phyloP scores from a whole-genome alignment of 2,888 invertebrate genomes.

The Chymomyza caudatula region DNA sequence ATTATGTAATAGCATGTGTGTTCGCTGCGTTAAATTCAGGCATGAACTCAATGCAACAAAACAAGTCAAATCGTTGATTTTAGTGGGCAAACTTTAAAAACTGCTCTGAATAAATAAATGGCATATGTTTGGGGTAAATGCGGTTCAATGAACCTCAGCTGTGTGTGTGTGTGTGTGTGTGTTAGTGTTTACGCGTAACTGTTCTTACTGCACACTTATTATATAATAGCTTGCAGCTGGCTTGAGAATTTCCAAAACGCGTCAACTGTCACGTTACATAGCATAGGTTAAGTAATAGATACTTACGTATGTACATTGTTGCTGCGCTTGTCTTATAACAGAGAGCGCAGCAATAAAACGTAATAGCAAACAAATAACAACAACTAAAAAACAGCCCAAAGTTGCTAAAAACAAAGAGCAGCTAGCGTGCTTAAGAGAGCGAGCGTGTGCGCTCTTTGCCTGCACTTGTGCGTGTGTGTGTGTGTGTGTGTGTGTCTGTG shows the following conservation, averaged over 20 bases:
- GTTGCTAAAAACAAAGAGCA: background rate
- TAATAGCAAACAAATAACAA: background rate
- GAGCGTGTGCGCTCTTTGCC: background rate
- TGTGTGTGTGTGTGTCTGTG: conserved; percentile 26
- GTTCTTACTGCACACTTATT: background rate
- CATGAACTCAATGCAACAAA: too few species aligned
- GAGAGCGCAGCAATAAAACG: background rate
- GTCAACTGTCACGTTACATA: conserved; percentile 51
- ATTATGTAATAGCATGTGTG: conserved; percentile 70
- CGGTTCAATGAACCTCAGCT: background rate
- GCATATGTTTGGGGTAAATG: background rate
- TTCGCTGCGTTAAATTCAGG: too few species aligned
- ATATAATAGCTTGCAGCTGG: background rate
- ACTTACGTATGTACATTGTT: conserved; percentile 20
- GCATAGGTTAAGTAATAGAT: conserved; percentile 55
- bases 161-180: background rate
- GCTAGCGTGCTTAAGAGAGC: background rate
- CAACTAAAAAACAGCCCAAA: background rate
- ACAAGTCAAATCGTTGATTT: too few species aligned
- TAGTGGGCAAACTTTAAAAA: background rate
- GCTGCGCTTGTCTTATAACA: background rate
- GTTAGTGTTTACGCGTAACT: too few species aligned
- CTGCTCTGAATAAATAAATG: background rate
- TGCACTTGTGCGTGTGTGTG: background rate
- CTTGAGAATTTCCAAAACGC: conserved; percentile 18